Conservation (phyloP, 2,797 vertebrate species). For the Agapornis canus region DNA sequence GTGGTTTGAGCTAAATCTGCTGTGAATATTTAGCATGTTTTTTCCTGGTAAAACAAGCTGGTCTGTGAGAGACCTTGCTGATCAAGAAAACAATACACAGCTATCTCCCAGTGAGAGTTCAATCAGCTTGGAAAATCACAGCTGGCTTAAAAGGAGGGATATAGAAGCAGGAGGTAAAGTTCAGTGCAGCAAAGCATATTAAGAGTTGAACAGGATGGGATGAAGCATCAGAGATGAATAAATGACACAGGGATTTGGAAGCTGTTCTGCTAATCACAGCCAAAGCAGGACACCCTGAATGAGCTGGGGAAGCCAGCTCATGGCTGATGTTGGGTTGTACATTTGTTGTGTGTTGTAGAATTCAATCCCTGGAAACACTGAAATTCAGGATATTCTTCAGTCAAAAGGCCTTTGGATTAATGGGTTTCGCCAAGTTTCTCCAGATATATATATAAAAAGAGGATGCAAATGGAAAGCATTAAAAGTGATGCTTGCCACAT, state of each 20-base stretch:
- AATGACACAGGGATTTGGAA: neutral
- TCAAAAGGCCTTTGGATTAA: neutral
- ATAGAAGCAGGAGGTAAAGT: neutral
- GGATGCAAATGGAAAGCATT: neutral
- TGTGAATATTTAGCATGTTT: neutral
- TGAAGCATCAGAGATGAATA: neutral
- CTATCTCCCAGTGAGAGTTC: neutral
- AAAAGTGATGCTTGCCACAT: neutral
- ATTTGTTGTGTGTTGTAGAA: neutral
- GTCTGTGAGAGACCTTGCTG: neutral
- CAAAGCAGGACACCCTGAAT: neutral
- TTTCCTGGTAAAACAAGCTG: neutral
- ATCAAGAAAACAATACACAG: neutral
- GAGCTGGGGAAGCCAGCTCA: neutral
- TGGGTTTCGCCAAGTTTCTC: neutral
- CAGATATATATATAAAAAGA: neutral
- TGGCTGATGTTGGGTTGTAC: neutral
- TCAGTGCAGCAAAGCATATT: neutral
- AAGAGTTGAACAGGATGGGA: neutral
- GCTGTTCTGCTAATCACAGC: neutral
- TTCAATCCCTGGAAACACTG: neutral
- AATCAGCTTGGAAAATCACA: constrained; percentile 21
- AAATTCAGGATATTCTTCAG: neutral
- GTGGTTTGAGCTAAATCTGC: neutral
- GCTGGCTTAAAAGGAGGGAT: neutral